phyloP scores from a whole-genome alignment of 2,113 vertebrate species.

The Ascaphus truei region DNA sequence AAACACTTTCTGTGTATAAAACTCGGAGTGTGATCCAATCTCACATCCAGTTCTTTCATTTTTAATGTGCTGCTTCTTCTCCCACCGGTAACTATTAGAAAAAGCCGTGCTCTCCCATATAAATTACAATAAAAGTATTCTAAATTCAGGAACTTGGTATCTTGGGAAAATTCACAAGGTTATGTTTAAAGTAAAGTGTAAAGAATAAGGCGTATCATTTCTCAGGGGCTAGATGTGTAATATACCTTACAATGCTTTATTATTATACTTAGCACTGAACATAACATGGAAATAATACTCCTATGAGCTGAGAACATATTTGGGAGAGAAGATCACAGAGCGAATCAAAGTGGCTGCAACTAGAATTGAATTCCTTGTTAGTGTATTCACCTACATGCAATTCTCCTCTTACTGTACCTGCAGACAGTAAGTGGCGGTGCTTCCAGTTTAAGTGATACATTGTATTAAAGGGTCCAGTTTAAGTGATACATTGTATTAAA shows the following conservation, averaged over 20 bases:
- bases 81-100: constrained; percentile 55
- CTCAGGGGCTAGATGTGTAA: not conserved
- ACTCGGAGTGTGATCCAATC: constrained; percentile 49
- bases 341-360: not conserved
- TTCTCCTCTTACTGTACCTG: not conserved
- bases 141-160: constrained; percentile 19
- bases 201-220: constrained; percentile 20
- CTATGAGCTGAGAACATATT: not conserved
- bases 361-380: no score
- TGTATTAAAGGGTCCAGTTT: no score
- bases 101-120: constrained; percentile 48
- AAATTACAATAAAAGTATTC: constrained; percentile 33
- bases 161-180: constrained; percentile 18
- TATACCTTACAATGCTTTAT: constrained; percentile 8
- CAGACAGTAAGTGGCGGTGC: no score
- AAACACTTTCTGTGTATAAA: constrained; percentile 62
- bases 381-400: no score
- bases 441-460: no score
- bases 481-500: no score
- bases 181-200: constrained; percentile 12
- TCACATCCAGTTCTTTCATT: constrained; percentile 60
- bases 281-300: not conserved
- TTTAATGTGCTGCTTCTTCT: constrained; percentile 64
- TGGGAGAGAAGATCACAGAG: not conserved
- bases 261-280: not conserved